These are phyloP conservation scores for Percopsis omiscomaycus DNA, from an alignment of 2,797 vertebrate genomes.

Conservation along the genomic window DNA sequence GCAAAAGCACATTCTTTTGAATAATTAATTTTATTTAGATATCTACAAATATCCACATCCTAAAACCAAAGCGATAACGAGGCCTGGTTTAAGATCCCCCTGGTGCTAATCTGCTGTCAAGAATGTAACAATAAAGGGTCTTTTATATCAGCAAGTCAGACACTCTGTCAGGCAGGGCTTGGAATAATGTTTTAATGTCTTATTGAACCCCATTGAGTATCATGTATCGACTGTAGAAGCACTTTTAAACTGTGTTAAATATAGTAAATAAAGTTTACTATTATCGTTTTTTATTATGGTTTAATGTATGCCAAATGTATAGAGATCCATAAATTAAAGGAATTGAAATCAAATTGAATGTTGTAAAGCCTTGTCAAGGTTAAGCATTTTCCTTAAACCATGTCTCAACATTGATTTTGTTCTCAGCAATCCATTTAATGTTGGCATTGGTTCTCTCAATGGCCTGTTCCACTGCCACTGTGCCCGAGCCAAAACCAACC, in stretches of 20 bases:
- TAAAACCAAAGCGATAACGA: background rate
- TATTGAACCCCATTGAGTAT: no score
- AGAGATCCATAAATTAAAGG: background rate
- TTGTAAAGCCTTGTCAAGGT: background rate
- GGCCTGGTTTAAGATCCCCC: background rate
- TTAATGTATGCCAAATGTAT: background rate
- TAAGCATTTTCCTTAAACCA: conserved; percentile 72
- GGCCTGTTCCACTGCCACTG: conserved; percentile 87
- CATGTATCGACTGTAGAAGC: no score
- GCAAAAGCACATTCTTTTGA: conserved; percentile 8
- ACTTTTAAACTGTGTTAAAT: background rate
- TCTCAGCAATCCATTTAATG: conserved; percentile 86
- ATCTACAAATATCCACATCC: conserved; percentile 6
- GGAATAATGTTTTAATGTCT: background rate
- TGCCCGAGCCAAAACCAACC: conserved; percentile 86
- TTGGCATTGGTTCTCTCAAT: conserved; percentile 88
- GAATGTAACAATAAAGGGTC: background rate
- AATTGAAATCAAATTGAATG: background rate
- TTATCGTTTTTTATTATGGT: background rate
- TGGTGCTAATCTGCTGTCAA: no score
- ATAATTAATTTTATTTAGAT: background rate
- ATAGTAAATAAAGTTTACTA: background rate
- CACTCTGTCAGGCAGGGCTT: background rate
- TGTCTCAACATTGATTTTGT: conserved; percentile 54
- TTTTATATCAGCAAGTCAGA: no score